Conservation (phyloP, 2,888 invertebrate genomes). For the Oscheius myriophilus region DNA sequence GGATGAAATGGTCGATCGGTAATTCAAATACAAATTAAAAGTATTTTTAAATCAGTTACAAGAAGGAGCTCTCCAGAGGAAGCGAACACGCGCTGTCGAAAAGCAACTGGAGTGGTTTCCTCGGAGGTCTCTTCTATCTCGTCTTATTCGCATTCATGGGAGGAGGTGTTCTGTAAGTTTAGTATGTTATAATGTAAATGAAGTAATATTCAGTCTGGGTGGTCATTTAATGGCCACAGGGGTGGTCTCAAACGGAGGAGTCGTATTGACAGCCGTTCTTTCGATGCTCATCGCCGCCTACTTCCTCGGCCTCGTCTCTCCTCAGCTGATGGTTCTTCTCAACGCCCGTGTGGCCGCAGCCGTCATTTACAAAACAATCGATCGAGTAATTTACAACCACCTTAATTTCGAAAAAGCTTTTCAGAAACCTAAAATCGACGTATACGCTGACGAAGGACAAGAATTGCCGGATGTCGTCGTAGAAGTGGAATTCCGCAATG, state of each 20-base stretch:
- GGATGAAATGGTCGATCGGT: slow-evolving; percentile 54
- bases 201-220: slow-evolving; percentile 38
- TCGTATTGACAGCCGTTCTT: slow-evolving; percentile 58
- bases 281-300: slow-evolving; percentile 58
- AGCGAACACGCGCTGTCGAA: slow-evolving; percentile 50
- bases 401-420: background rate
- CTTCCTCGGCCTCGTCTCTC: slow-evolving; percentile 60
- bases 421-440: slow-evolving; percentile 51
- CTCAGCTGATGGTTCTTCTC: slow-evolving; percentile 63
- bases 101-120: slow-evolving; percentile 57
- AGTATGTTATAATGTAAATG: background rate
- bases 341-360: slow-evolving; percentile 67
- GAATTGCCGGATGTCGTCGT: slow-evolving; percentile 47
- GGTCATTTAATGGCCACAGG: slow-evolving; percentile 51
- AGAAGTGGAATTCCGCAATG: slow-evolving; percentile 53
- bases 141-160: slow-evolving; percentile 55
- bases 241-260: slow-evolving; percentile 54
- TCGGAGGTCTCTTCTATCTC: slow-evolving; percentile 58
- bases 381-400: slow-evolving; percentile 42
- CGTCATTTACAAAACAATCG: slow-evolving; percentile 60
- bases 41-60: slow-evolving; percentile 32
- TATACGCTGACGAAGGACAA: slow-evolving; percentile 47
- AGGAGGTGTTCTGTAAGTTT: slow-evolving; percentile 48
- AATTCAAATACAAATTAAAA: background rate
- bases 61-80: slow-evolving; percentile 45